A percentile compares a stretch with the other conserved stretches of the same genome.
Conservation (phyloP, 2,113 vertebrate genomes). For the Agapornis roseicollis region DNA sequence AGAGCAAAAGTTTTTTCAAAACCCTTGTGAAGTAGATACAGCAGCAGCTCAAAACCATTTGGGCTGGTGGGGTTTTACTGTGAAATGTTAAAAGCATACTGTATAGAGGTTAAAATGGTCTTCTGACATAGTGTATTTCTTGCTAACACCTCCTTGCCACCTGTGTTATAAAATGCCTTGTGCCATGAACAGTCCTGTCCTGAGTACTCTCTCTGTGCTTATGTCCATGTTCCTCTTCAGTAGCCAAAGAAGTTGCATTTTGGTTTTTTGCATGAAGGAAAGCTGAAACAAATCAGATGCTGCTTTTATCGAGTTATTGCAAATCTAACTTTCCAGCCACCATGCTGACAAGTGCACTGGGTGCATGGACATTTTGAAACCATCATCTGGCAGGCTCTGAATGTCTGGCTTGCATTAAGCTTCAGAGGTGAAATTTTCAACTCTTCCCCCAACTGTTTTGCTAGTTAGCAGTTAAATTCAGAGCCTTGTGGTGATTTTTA, state of each 20-base stretch:
- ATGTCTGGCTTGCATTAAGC: neutral
- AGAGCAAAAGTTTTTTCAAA: neutral
- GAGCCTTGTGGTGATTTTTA: neutral
- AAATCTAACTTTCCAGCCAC: neutral
- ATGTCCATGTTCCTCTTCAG: neutral
- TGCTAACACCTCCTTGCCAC: accelerated
- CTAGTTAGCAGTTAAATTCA: neutral
- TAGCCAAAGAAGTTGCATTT: neutral
- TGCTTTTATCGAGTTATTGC: neutral
- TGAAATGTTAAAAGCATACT: neutral
- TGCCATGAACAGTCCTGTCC: neutral
- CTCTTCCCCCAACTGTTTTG: neutral
- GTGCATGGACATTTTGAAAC: neutral
- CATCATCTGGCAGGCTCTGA: neutral
- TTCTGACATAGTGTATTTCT: neutral
- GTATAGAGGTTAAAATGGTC: neutral
- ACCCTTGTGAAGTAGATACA: neutral
- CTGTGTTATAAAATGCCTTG: neutral
- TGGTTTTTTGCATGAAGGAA: neutral
- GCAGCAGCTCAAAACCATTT: neutral
- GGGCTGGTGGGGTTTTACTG: neutral
- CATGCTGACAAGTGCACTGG: accelerated
- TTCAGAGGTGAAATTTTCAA: neutral
- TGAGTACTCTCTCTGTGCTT: accelerated
- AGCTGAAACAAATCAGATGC: neutral